Evolutionary conservation across 2,888 invertebrate genomes (phyloP).

Genomic region (Seira musarum): DNA sequence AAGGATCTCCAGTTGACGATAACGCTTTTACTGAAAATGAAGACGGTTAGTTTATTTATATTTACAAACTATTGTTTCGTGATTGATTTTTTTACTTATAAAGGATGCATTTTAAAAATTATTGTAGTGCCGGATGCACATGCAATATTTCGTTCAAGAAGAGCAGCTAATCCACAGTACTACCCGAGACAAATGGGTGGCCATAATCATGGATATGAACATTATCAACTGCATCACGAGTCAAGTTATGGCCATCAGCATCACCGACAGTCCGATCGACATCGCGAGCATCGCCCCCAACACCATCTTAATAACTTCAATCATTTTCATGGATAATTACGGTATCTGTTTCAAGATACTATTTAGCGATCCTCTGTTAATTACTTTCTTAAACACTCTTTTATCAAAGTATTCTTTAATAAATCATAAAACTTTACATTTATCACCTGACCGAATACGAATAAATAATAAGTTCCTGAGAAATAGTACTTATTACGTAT

Average conservation of each 20-base stretch:
- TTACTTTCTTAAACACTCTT: no score
- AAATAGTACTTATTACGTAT: no score
- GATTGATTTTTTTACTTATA: no score
- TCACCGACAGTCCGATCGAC: neutral
- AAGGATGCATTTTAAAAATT: no score
- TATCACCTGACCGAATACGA: no score
- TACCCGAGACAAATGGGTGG: no score
- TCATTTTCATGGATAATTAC: no score
- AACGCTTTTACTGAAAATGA: constrained; percentile 14
- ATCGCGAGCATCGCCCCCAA: constrained; percentile 8
- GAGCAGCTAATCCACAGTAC: constrained; percentile 23
- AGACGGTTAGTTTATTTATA: constrained; percentile 8
- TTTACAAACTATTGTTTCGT: neutral
- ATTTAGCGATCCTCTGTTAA: no score
- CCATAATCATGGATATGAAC: constrained; percentile 18
- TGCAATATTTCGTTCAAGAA: constrained; percentile 20
- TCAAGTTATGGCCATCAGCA: constrained; percentile 22
- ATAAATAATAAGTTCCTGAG: no score
- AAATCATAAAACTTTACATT: no score
- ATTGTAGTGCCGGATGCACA: constrained; percentile 2
- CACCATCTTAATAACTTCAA: neutral
- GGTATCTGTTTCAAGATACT: no score
- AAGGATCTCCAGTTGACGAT: neutral
- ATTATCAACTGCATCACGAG: neutral
- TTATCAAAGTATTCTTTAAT: no score